Evolutionary conservation across 2,113 vertebrate species (phyloP).

Genomic region (Climacteris rufus): DNA sequence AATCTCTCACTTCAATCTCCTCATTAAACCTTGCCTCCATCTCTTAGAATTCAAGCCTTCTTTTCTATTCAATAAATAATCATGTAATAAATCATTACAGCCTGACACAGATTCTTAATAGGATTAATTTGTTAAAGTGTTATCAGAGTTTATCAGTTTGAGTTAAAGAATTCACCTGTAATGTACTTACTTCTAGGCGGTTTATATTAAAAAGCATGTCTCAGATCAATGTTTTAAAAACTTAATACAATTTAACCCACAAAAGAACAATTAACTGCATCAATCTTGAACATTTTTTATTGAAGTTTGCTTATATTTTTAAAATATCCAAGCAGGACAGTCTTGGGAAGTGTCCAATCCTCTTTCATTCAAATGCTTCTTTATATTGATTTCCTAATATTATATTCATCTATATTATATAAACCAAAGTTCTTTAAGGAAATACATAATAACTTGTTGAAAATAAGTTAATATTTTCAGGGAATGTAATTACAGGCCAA

Average conservation of each 20-base stretch:
- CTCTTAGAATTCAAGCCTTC: neutral
- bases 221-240: neutral
- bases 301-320: neutral
- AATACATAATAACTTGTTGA: neutral
- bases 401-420: neutral
- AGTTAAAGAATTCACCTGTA: neutral
- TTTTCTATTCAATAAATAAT: neutral
- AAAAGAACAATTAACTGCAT: neutral
- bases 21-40: slow-evolving; percentile 41
- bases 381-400: neutral
- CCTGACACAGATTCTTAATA: neutral
- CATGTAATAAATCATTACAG: neutral
- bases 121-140: neutral
- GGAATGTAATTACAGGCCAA: rapidly evolving
- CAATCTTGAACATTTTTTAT: neutral
- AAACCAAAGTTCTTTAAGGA: neutral
- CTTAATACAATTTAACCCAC: neutral
- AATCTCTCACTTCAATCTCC: slow-evolving; percentile 23
- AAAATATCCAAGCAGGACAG: neutral
- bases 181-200: neutral
- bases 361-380: neutral
- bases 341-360: neutral
- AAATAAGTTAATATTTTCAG: neutral
- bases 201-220: neutral
- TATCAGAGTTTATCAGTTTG: neutral